Evolutionary conservation across 2,888 invertebrate species (phyloP).

Genomic region (Meta bourneti): DNA sequence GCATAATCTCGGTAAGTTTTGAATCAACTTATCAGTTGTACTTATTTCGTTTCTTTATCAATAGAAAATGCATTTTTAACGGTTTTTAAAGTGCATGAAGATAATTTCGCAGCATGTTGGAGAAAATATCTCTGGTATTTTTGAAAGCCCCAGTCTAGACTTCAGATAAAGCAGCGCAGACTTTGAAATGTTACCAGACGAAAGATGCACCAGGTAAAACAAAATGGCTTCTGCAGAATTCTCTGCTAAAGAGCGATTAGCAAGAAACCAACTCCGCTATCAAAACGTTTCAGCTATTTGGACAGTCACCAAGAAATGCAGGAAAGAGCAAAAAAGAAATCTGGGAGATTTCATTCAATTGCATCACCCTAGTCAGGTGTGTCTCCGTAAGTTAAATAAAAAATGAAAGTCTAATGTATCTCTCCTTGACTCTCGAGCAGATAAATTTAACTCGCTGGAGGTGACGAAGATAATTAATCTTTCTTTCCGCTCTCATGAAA

Average conservation of each 20-base stretch:
- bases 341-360: conserved; percentile 47
- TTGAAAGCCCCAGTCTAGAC: conserved; percentile 4
- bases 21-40: too few relatives aligned
- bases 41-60: too few relatives aligned
- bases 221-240: not conserved
- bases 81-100: too few relatives aligned
- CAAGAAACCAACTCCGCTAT: not conserved
- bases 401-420: conserved; percentile 28
- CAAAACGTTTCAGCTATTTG: conserved; percentile 33
- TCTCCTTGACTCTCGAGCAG: conserved; percentile 38
- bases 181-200: too few relatives aligned
- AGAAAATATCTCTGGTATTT: too few relatives aligned
- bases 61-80: too few relatives aligned
- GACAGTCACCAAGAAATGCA: conserved; percentile 31
- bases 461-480: conserved; percentile 26
- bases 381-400: not conserved
- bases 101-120: too few relatives aligned
- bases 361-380: conserved; percentile 57
- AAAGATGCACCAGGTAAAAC: not conserved
- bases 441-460: conserved; percentile 40
- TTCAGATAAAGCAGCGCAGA: not conserved
- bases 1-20: too few relatives aligned
- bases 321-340: not conserved
- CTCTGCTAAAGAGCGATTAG: conserved; percentile 19
- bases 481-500: not conserved